Evolutionary conservation across 1,140 invertebrate species (phyloP).

Genomic region (Magallana gigas): DNA sequence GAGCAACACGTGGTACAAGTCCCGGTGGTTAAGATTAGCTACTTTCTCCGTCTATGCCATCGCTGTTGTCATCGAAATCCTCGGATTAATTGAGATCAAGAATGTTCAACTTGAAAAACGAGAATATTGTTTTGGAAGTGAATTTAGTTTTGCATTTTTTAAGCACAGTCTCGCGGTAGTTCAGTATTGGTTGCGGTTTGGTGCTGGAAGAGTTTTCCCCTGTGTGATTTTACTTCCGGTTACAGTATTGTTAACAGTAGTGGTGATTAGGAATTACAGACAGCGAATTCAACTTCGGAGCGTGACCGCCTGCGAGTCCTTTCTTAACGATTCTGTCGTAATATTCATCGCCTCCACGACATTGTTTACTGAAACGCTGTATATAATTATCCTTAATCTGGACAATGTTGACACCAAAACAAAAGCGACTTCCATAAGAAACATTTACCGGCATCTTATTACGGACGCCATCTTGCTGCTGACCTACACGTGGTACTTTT

Average conservation of each 20-base stretch:
- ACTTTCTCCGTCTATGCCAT: not conserved
- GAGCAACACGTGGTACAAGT: not conserved
- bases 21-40: not conserved
- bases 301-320: not conserved
- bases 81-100: not conserved
- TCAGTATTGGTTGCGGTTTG: conserved; percentile 21
- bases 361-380: not conserved
- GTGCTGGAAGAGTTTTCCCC: not conserved
- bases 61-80: not conserved
- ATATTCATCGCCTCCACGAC: conserved; percentile 10
- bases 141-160: not conserved
- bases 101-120: not conserved
- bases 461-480: conserved; percentile 17
- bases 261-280: not conserved
- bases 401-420: not conserved
- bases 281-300: not conserved
- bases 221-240: conserved; percentile 16
- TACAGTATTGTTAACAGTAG: not conserved
- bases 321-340: not conserved
- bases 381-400: not conserved
- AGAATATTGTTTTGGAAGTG: conserved; percentile 11
- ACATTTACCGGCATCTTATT: not conserved
- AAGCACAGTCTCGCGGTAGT: not conserved
- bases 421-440: not conserved
- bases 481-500: conserved; percentile 10